Percentiles rank a stretch among this genome's conserved stretches.
phyloP scores from a whole-genome alignment of 2,113 vertebrate genomes.

The Aplodontia rufa region DNA sequence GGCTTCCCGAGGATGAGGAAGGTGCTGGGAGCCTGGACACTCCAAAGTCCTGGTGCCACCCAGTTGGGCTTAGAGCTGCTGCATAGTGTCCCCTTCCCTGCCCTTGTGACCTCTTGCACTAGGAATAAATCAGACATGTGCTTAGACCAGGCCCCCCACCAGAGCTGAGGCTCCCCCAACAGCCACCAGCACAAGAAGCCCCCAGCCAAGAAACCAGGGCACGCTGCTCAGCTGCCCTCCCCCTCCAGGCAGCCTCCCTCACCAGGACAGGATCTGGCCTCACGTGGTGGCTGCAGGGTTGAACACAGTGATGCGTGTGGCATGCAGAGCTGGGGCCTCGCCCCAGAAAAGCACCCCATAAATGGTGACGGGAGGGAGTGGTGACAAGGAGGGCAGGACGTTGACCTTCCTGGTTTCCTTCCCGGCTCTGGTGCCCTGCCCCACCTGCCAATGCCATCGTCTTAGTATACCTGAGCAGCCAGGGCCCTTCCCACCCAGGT shows the following conservation, averaged over 20 bases:
- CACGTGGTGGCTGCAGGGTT: not conserved
- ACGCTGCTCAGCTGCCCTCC: not conserved
- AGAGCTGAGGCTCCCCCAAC: not conserved
- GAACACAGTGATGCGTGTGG: too few species aligned
- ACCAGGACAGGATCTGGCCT: not conserved
- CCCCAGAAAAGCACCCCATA: not conserved
- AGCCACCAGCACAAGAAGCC: not conserved
- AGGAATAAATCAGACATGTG: constrained; percentile 74
- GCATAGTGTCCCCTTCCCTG: constrained; percentile 47
- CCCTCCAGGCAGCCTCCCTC: too few species aligned
- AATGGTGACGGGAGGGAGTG: too few species aligned
- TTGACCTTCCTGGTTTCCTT: not conserved
- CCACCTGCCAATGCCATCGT: not conserved
- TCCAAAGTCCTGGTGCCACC: constrained; percentile 77
- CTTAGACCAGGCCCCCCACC: constrained; percentile 72
- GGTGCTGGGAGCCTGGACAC: constrained; percentile 55
- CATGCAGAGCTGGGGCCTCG: not conserved
- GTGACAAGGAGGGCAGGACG: too few species aligned
- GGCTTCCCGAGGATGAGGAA: constrained; percentile 34
- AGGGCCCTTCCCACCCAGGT: not conserved
- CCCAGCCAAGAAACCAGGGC: not conserved
- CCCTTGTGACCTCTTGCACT: constrained; percentile 74
- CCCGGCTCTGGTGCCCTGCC: not conserved
- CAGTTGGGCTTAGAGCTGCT: constrained; percentile 74
- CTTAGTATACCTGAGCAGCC: not conserved